phyloP scores from a whole-genome alignment of 2,113 vertebrate genomes.

The Cyanoramphus novaezelandiae region DNA sequence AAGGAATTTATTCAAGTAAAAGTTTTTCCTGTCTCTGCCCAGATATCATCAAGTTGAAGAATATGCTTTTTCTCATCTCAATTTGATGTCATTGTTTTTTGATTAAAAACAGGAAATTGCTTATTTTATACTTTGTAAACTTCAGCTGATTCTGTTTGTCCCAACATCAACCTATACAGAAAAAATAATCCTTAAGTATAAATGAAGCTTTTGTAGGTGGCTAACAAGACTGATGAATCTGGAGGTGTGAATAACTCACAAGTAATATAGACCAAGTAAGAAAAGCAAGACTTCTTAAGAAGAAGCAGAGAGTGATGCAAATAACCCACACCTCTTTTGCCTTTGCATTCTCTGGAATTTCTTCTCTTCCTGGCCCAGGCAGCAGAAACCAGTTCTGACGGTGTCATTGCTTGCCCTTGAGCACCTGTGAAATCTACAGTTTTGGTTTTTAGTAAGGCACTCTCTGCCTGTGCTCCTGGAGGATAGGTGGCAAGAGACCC shows the following conservation, averaged over 20 bases:
- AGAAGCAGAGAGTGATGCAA: neutral
- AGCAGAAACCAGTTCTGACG: neutral
- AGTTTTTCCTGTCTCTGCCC: neutral
- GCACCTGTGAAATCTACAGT: neutral
- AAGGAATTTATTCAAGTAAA: neutral
- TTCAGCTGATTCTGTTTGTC: neutral
- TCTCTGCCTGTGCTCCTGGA: neutral
- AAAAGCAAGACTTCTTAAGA: neutral
- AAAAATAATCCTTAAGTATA: neutral
- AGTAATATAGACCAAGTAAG: neutral
- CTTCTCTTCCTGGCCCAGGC: neutral
- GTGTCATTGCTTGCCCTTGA: neutral
- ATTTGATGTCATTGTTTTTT: neutral
- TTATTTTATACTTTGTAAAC: neutral
- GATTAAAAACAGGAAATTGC: neutral
- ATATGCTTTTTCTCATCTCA: neutral
- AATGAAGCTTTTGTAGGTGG: neutral
- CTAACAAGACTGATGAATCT: neutral
- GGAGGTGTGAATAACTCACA: neutral
- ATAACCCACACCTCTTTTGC: neutral
- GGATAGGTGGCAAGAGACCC: accelerated
- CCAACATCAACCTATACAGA: neutral
- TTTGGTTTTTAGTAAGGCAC: neutral
- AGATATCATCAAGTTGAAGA: neutral
- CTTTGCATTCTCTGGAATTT: neutral